Base-by-base conservation (phyloP, 2,888 invertebrate genomes). In the Carcina quercana region DNA sequence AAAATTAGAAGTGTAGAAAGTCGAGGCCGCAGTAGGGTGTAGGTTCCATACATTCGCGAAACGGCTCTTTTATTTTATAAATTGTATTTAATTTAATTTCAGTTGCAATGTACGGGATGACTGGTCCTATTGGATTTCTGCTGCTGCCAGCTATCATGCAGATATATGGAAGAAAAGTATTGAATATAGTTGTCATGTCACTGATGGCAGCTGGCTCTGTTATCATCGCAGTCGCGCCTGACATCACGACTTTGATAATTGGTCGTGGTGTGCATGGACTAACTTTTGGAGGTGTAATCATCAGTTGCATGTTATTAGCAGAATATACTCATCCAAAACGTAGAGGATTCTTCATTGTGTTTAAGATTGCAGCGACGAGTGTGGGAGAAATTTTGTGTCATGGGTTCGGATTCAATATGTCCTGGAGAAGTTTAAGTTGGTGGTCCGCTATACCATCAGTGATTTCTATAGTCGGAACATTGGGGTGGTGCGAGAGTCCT, bases 281-380 rank as follows among this genome's bases (percentile, higher is more conserved):
- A 5, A 31, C 45, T 2, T 47, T 47, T n/a, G 39, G 44, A n/a
- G 44, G 47, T 0, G 15, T 47, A 1, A 37, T 37, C 13, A 38
- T 47, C 2, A 35, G 34, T 25, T 34, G 32, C 4, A 39, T 47
- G 1, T 15, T 47, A 13, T 36, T 38, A 24, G 43, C 38, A 3
- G 47, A 47, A 31, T 47, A 47, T 21, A 35, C 39, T 8, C 47
- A 47, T 25, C 47, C 45, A 1, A 47, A 35, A 25, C 37, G 45
- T 2, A 30, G 47, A 28, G 47, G 47, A 4, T 42, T 47, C 17
- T 42, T 42, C 12, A 30, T 47, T 11, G 14, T 21, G 2, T n/a
- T 29, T 21, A 10, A 29, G 13, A 14, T 17, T 4, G 17, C 21
- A 13, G 20, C 5, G 1, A 7, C 12, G 2, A 6, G 10, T 13